Evolutionary conservation across 2,113 vertebrate genomes (phyloP).

Genomic region (Meleagris gallopavo): DNA sequence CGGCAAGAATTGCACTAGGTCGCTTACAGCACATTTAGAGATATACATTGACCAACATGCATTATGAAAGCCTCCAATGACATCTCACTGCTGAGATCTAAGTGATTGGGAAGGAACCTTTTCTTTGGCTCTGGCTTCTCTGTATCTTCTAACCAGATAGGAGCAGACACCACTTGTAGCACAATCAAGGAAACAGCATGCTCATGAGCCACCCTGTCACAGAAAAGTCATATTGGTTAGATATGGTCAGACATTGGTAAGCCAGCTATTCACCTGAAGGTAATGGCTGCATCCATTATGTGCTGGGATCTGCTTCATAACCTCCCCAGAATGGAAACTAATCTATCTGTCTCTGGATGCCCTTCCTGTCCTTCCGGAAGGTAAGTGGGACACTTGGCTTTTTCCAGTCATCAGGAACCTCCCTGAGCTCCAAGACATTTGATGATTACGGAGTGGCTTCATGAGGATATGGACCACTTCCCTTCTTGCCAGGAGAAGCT

Average conservation of each 20-base stretch:
- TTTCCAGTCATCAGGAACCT: background rate
- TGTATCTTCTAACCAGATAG: background rate
- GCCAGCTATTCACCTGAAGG: background rate
- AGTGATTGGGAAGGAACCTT: background rate
- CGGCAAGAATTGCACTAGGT: background rate
- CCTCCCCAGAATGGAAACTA: background rate
- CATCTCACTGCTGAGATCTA: background rate
- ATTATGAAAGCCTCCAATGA: background rate
- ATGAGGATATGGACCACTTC: background rate
- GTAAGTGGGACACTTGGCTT: background rate
- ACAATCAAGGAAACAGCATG: background rate
- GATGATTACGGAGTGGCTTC: background rate
- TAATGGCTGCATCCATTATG: background rate
- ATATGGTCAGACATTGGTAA: background rate
- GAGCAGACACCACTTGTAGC: background rate
- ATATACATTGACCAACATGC: background rate
- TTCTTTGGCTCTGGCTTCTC: background rate
- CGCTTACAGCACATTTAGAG: accelerated
- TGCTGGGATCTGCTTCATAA: background rate
- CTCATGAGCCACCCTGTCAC: background rate
- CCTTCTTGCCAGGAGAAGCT: background rate
- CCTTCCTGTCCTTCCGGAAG: background rate
- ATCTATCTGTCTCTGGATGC: background rate
- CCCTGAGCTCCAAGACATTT: background rate
- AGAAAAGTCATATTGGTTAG: background rate